Conservation (phyloP, 92 coral and sea anemone species). For the Anthopleura xanthogrammica region DNA sequence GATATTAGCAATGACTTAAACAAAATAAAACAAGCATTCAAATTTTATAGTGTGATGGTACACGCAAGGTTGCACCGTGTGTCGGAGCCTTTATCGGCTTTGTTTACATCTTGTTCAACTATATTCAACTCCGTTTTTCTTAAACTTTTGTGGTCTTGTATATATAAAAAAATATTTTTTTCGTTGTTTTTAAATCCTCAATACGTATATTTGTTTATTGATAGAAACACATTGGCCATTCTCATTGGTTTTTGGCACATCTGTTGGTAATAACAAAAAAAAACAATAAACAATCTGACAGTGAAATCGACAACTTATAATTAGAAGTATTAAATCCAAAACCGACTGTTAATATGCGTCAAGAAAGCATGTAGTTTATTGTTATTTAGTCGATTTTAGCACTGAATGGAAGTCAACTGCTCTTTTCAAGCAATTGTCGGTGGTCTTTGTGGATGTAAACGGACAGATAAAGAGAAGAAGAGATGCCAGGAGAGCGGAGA, state of each 20-base stretch:
- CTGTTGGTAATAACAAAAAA: not conserved
- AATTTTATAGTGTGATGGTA: not conserved
- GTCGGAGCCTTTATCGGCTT: too few relatives aligned
- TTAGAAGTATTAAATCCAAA: not conserved
- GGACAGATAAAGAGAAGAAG: slow-evolving; percentile 37
- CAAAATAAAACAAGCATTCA: not conserved
- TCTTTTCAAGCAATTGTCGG: slow-evolving; percentile 52
- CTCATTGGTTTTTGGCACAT: not conserved
- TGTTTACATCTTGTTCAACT: too few relatives aligned
- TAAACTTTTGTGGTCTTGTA: too few relatives aligned
- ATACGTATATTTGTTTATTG: not conserved
- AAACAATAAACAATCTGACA: not conserved
- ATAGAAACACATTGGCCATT: not conserved
- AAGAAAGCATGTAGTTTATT: not conserved
- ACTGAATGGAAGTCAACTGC: slow-evolving; percentile 11
- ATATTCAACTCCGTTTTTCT: too few relatives aligned
- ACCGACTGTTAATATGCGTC: not conserved
- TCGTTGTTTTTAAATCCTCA: not conserved
- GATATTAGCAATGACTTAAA: too few relatives aligned
- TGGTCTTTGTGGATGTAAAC: slow-evolving; percentile 45
- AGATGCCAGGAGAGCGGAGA: slow-evolving; percentile 13
- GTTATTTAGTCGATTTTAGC: not conserved
- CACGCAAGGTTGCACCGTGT: too few relatives aligned
- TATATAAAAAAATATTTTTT: not conserved
- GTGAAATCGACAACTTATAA: not conserved